Evolutionary conservation across 2,888 invertebrate genomes (phyloP), one percentile per base, ranked within the genome.

Genomic region (Pammene aurita): DNA sequence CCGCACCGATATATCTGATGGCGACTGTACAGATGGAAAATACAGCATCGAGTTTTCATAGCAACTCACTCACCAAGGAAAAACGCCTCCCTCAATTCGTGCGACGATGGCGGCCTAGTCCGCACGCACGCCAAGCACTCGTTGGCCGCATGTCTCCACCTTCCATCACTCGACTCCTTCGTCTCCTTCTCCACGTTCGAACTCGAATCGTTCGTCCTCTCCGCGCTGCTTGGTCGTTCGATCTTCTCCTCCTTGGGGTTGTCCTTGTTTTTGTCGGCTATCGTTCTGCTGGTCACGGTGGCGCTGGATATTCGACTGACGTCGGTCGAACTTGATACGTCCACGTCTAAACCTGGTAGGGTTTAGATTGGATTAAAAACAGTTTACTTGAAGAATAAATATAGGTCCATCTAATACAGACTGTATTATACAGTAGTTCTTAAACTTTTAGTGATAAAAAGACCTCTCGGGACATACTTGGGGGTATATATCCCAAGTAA

Each of bases 61-160:
- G 38, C n/a, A n/a, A n/a, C 7, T 38, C 16, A 55, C 11, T 16
- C 69, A 91, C 92, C 91, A 70, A 91, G 87, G 75, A 93, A 93
- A 77, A 93, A 93, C 0, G 92, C 92, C 73, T 93, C 92, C 1
- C 93, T 83, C 60, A 93, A 76, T 73, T 93, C 90, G 60, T 92
- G 89, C 9, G 89, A 85, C 1, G 90, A 89, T 0, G 86, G 89
- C 63, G 92, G 92, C 2, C 90, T 75, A 0, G 89, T 86, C 7
- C 88, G 83, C 4, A 86, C 88, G 69, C 93, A 93, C 7, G 87
- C 88, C 66, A 93, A 71, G 54, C 93, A 93, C 48, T 87, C 86
- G 5, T 79, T 79, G 0, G 84, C 72, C 14, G 81, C 78, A 71
- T 93, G 93, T 13, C 84, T 77, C 88, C 92, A 90, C 57, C 77